A percentile compares a stretch with the other conserved stretches of the same genome.
These are phyloP conservation scores for Scaptodrosophila latifasciaeformis DNA, from an alignment of 2,888 invertebrate species.

Conservation along the genomic window DNA sequence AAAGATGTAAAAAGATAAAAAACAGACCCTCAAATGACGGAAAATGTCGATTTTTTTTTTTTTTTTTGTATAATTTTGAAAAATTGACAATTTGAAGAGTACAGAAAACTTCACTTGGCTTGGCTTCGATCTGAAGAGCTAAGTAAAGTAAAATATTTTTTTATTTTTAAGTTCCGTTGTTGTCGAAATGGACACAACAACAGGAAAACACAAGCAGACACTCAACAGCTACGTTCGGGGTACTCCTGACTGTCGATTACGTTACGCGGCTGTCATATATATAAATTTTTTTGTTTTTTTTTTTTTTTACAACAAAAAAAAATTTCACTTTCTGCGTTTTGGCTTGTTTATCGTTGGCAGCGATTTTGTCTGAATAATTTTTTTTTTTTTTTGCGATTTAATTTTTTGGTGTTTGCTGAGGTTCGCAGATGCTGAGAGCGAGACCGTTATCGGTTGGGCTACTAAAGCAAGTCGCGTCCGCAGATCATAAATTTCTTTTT, in stretches of 20 bases:
- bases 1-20: background rate
- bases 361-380: conserved; percentile 5
- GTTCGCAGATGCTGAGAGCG: background rate
- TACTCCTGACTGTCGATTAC: conserved; percentile 1
- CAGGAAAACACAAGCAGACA: conserved; percentile 10
- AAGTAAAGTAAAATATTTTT: no score
- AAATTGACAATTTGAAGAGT: no score
- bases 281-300: conserved; percentile 9
- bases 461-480: conserved; percentile 34
- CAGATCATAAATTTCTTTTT: conserved; percentile 60
- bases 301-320: conserved; percentile 14
- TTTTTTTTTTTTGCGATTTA: conserved; percentile 7
- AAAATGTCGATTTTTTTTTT: no score
- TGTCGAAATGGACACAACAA: background rate
- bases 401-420: background rate
- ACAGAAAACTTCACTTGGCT: no score
- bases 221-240: no score
- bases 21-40: no score
- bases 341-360: conserved; percentile 3
- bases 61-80: background rate
- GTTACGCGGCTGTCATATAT: conserved; percentile 36
- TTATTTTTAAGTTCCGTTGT: background rate
- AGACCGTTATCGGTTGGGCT: conserved; percentile 1
- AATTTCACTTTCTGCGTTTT: conserved; percentile 57
- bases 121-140: no score